Evolutionary conservation across 2,888 invertebrate species (phyloP).

Genomic region (Leptopilina drosophilae): DNA sequence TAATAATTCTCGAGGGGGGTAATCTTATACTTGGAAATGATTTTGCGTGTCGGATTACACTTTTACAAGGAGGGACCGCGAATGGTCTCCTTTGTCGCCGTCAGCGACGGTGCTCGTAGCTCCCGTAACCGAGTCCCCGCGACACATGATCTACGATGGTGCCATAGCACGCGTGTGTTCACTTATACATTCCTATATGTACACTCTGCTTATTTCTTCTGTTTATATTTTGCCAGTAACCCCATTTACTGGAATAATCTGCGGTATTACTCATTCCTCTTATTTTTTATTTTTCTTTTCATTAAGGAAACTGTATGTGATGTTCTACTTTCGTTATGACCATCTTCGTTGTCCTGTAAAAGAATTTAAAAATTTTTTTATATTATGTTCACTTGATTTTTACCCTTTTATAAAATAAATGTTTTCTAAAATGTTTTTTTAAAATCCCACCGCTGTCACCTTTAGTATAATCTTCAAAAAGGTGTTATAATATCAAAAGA

Average conservation of each 20-base stretch:
- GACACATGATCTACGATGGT: conserved; percentile 40
- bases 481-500: too few species aligned
- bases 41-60: conserved; percentile 73
- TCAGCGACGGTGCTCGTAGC: conserved; percentile 44
- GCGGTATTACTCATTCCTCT: background rate
- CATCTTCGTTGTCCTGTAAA: too few species aligned
- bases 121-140: conserved; percentile 35
- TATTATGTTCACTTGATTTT: too few species aligned
- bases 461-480: too few species aligned
- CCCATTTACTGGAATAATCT: conserved; percentile 10
- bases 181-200: conserved; percentile 5
- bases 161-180: conserved; percentile 31
- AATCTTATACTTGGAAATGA: conserved; percentile 71
- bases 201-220: conserved; percentile 11
- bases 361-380: too few species aligned
- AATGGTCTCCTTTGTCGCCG: conserved; percentile 51
- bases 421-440: too few species aligned
- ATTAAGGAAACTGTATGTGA: background rate
- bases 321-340: background rate
- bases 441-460: too few species aligned
- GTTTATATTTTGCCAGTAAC: conserved; percentile 4
- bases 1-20: conserved; percentile 64
- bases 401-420: too few species aligned
- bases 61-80: conserved; percentile 49
- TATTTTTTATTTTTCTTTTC: background rate